Conservation (phyloP, 2,113 vertebrate genomes). For the Dasypus novemcinctus region DNA sequence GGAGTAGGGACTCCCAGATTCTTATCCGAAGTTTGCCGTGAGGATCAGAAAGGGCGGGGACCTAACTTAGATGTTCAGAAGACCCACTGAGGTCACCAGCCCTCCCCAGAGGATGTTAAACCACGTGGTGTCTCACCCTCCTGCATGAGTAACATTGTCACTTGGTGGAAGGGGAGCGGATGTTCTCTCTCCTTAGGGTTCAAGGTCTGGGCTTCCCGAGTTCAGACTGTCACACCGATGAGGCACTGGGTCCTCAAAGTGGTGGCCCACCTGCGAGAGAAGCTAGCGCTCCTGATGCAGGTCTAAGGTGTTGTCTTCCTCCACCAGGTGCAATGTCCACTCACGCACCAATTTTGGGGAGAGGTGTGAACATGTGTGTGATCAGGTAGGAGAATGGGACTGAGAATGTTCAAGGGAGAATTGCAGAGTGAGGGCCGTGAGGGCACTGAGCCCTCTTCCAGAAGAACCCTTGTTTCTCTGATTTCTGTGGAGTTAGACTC, state of each 20-base stretch:
- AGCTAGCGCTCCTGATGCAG: fast-evolving
- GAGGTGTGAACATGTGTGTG: no score
- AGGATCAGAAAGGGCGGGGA: not conserved
- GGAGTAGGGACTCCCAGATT: not conserved
- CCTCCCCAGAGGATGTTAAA: not conserved
- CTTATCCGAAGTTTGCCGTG: not conserved
- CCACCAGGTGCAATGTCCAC: not conserved
- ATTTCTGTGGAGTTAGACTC: not conserved
- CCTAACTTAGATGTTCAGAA: not conserved
- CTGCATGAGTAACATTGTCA: not conserved
- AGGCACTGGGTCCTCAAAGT: not conserved
- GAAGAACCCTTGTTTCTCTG: not conserved
- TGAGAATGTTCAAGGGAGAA: not conserved
- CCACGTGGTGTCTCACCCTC: not conserved
- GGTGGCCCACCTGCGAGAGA: not conserved
- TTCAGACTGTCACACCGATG: not conserved
- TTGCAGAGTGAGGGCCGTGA: not conserved
- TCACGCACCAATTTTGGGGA: not conserved
- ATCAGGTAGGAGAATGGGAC: not conserved
- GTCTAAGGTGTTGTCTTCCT: fast-evolving
- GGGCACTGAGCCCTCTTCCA: not conserved
- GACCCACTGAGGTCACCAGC: not conserved
- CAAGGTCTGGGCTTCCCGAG: not conserved
- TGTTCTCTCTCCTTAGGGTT: not conserved
- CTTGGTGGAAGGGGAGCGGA: not conserved